Base-by-base conservation (phyloP, 2,797 vertebrate species). In the Sciurus vulgaris region DNA sequence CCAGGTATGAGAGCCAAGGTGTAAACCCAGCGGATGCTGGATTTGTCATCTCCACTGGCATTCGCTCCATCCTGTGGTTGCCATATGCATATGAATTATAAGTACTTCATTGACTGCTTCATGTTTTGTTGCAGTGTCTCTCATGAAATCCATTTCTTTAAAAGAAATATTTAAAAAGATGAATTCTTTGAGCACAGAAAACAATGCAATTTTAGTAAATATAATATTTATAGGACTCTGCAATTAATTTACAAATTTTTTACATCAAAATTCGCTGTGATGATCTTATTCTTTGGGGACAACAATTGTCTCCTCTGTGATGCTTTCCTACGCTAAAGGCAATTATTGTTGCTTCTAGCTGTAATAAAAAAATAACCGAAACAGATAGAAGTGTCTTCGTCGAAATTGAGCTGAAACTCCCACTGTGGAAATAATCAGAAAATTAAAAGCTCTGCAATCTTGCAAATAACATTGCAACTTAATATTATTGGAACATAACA, bases 361-460 rank as follows among this genome's bases (percentile, higher is more conserved):
- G 98, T 98, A 99, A 99, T 99, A 99, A 99, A 99, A 98, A 99
- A 98, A 98, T 98, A 99, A 98, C 98, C 72, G 49, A 98, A 98
- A 99, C 98, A 98, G 98, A 99, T 98, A 99, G 98, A 99, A 98
- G 98, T 98, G 98, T 98, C 98, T 98, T 98, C 93, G 83, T 98
- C 83, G 98, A 99, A 98, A 99, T 98, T 99, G 98, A 98, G 97
- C 98, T 98, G 98, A 99, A 99, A 98, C 98, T 99, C 98, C 99
- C 99, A 99, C 98, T 99, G 98, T 98, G 98, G 98, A 99, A 99
- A 99, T 99, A 99, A 99, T 99, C 98, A 99, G 98, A 98, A 99
- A 99, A 99, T 99, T 99, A 99, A 99, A 99, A 99, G 98, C 98
- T 98, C 98, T 98, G 97, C 98, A 99, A 99, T 99, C 98, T 99